A percentile compares a stretch with the other conserved stretches of the same genome.
phyloP scores from a whole-genome alignment of 2,797 vertebrate genomes.

The Gambelia wislizenii region DNA sequence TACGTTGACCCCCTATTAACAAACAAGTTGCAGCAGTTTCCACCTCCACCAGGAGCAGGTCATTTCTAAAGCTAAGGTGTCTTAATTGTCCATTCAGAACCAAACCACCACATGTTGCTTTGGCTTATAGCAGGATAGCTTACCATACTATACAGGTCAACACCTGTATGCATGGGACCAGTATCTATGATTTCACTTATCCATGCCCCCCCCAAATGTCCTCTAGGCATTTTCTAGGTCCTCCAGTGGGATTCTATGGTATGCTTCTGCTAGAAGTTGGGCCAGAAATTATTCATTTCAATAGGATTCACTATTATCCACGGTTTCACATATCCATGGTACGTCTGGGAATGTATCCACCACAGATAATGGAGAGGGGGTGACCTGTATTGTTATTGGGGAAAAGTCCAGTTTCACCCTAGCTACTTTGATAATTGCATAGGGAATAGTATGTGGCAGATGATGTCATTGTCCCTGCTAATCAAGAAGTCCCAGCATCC shows the following conservation, averaged over 20 bases:
- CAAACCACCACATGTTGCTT: neutral
- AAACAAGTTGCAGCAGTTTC: neutral
- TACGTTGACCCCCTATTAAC: neutral
- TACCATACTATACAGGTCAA: neutral
- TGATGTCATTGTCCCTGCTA: neutral
- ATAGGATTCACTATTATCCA: too few relatives aligned
- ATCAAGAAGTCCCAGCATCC: neutral
- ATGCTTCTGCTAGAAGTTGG: too few relatives aligned
- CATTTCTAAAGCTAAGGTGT: neutral
- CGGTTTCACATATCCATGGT: too few relatives aligned
- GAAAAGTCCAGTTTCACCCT: neutral
- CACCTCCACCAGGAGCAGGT: neutral
- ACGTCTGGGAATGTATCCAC: too few relatives aligned
- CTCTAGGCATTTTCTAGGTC: too few relatives aligned
- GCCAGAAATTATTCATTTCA: too few relatives aligned
- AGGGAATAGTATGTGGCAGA: neutral
- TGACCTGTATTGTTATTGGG: neutral
- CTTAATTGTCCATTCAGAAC: neutral
- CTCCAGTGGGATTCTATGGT: too few relatives aligned
- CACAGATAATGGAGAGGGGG: too few relatives aligned
- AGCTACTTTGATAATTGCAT: neutral
- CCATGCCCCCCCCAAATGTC: too few relatives aligned
- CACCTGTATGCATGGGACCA: too few relatives aligned
- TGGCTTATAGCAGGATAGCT: neutral
- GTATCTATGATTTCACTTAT: too few relatives aligned